Evolutionary conservation across 1,140 invertebrate genomes (phyloP), one percentile per base, ranked within the genome.

Genomic region (Drosophila sechellia): DNA sequence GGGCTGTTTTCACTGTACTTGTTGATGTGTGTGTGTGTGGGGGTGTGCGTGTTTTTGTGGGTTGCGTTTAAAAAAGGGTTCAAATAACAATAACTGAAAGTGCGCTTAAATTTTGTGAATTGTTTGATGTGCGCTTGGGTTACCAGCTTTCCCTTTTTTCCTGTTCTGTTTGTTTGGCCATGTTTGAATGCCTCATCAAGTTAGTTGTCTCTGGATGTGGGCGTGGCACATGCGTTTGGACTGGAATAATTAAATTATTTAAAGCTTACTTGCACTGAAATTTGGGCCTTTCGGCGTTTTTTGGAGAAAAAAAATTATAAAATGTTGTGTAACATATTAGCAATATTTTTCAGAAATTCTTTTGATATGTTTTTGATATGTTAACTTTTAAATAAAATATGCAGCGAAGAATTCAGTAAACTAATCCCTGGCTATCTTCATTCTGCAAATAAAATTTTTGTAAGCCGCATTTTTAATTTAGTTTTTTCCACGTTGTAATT

Each of bases 121-220:
- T 86, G 83, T 86, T 89, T 86, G 84, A 86, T 86, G 84, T 86
- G 79, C 56, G 69, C 76, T 70, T 49, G 66, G 37, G 63, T 42
- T 49, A 40, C 53, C 66, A 46, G 10, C 37, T 31, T 79, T 49
- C 35, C 37, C 34, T 40, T 52, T 63, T 27, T 27, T 6, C 31
- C 34, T 13, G 13, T 39, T 3, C 35, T 10, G n/a, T 27, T 78
- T 56, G 65, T 57, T 69, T 59, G 53, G 40, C 40, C 13, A 37
- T 83, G 39, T 57, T 59, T 72, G 54, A 60, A 83, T 79, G 83
- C 65, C 83, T 86, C 83, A 89, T 86, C 83, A 89, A 76, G 83
- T 61, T 76, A 64, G 85, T 66, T 77, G 65, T 79, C 43, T 71
- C 49, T 48, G 56, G 34, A 60, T n/a, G 31, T 34, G 49, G 48